Percentiles rank a stretch among this genome's conserved stretches.
Evolutionary conservation across 2,113 vertebrate genomes (phyloP).

Genomic region (Dermatemys mawii): DNA sequence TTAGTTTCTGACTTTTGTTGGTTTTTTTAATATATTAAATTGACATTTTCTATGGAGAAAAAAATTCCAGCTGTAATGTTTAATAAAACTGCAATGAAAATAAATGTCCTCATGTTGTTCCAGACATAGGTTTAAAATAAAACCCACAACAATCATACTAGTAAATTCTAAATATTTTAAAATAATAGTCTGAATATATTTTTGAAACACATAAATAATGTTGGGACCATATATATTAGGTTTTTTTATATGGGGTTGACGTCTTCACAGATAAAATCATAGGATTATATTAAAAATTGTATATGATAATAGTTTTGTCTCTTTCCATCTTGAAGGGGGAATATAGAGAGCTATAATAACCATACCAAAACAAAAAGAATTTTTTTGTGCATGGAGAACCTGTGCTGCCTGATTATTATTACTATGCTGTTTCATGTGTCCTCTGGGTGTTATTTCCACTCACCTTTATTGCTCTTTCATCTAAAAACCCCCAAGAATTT

Average conservation of each 20-base stretch:
- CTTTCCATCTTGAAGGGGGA: not conserved
- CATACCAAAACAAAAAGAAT: conserved; percentile 2
- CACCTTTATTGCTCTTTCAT: conserved; percentile 20
- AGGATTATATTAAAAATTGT: not conserved
- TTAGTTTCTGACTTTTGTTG: not conserved
- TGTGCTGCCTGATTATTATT: not conserved
- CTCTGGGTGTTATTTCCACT: conserved; percentile 22
- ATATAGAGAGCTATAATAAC: not conserved
- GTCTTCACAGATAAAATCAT: not conserved
- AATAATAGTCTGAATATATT: not conserved
- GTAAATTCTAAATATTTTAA: not conserved
- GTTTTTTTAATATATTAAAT: not conserved
- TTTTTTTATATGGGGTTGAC: not conserved
- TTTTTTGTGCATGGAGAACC: not conserved
- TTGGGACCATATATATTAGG: not conserved
- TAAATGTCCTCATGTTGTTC: not conserved
- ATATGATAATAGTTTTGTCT: not conserved
- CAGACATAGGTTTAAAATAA: not conserved
- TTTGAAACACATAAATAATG: not conserved
- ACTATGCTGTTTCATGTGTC: conserved; percentile 9
- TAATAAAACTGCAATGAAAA: conserved; percentile 3
- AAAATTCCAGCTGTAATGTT: not conserved
- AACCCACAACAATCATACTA: not conserved
- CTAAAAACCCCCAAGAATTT: not conserved
- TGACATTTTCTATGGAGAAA: not conserved